These are phyloP conservation scores for Tamandua tetradactyla DNA, from an alignment of 2,797 vertebrate species.

Conservation along the genomic window DNA sequence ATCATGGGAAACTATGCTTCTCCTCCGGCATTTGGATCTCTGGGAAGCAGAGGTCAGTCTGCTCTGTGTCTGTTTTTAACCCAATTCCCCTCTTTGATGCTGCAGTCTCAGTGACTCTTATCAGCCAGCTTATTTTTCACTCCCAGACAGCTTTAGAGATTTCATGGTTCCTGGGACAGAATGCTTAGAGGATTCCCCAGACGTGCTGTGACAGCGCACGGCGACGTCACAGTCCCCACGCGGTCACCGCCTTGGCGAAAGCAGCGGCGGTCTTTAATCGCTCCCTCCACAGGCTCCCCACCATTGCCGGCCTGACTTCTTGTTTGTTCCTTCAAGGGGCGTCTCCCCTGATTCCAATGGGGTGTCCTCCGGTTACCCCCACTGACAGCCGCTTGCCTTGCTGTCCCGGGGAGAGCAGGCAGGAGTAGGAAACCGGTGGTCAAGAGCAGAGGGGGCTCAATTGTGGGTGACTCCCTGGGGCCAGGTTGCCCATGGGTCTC, in stretches of 20 bases:
- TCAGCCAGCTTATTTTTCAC: slow-evolving; percentile 27
- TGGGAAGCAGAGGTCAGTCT: not conserved
- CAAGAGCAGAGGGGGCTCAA: too few species aligned
- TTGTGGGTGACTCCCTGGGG: not conserved
- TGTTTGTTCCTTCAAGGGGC: not conserved
- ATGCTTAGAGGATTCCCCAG: slow-evolving; percentile 28
- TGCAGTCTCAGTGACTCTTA: not conserved
- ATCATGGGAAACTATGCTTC: not conserved
- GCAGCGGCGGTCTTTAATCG: not conserved
- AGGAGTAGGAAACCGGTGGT: fast-evolving
- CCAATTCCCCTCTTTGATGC: not conserved
- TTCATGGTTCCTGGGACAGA: not conserved
- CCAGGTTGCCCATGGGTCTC: not conserved
- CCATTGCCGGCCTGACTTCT: not conserved
- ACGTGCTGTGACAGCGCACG: not conserved
- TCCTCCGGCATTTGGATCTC: not conserved
- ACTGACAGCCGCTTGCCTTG: fast-evolving
- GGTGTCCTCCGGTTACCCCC: not conserved
- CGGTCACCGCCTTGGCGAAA: not conserved
- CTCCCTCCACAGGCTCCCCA: not conserved
- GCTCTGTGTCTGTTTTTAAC: not conserved
- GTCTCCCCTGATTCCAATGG: not conserved
- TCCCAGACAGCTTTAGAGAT: slow-evolving; percentile 38
- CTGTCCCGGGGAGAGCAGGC: not conserved
- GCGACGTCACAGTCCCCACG: not conserved